Conservation (phyloP, 2,888 invertebrate species). For the Agrochola lychnidis region DNA sequence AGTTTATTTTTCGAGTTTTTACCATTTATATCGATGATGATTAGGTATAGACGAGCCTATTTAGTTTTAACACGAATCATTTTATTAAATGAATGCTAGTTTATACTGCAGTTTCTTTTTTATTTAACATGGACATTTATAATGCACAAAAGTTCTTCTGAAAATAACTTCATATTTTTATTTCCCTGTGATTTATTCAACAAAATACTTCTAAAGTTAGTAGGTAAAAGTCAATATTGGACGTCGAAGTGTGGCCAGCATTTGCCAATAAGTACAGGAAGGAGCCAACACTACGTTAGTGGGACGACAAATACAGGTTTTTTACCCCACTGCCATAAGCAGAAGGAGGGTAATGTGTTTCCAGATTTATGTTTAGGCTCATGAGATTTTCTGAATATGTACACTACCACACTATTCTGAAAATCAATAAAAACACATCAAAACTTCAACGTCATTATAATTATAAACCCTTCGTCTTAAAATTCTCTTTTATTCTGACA, state of each 20-base stretch:
- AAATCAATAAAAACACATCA: background rate
- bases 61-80: constrained; percentile 28
- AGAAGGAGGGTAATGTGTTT: constrained; percentile 13
- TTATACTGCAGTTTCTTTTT: background rate
- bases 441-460: background rate
- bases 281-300: background rate
- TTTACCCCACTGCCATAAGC: background rate
- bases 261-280: background rate
- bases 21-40: constrained; percentile 20
- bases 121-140: background rate
- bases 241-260: background rate
- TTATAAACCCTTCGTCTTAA: background rate
- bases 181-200: background rate
- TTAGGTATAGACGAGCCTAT: constrained; percentile 5
- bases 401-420: background rate
- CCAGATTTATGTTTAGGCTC: background rate
- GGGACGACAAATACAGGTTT: background rate
- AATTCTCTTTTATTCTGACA: background rate
- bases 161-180: background rate
- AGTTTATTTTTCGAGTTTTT: constrained; percentile 13
- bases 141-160: background rate
- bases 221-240: background rate
- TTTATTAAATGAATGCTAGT: constrained; percentile 6
- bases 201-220: background rate
- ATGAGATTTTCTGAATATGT: background rate